Base-by-base conservation (phyloP, 2,888 invertebrate genomes). In the Asteroscopus sphinx region DNA sequence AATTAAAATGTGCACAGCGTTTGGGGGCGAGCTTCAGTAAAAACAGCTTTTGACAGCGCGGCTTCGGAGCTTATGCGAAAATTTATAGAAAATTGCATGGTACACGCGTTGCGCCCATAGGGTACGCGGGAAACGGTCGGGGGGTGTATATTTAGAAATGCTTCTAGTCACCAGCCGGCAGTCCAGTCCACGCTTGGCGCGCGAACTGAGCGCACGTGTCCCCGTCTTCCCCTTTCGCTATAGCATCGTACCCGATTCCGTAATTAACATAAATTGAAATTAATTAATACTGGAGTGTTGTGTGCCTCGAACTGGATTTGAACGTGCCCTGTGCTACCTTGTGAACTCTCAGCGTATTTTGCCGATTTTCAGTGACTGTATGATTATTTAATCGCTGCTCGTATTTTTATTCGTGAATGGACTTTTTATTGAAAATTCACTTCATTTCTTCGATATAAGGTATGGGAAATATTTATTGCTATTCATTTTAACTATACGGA, bases 71-170 rank as follows among this genome's bases (percentile, higher is more conserved):
- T 93, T 91, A 90, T 85, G 89, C 87, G 92, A 92, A 92, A 92
- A 91, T 93, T 92, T 92, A 93, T 93, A 91, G 93, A 93, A 93
- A 93, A 93, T 92, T 92, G 92, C 91, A 93, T 88, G 89, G 84
- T 82, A 86, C 85, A 89, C 86, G 87, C 89, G 91, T 88, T 89
- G 90, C 89, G 91, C 86, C 82, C 83, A 76, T 80, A 77, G 81
- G 80, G 76, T 79, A 92, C 90, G 92, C 91, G 92, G 86, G 85
- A 87, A 88, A 76, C 78, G 66, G 62, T 80, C 82, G 88, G 86
- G 90, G 92, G 92, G 91, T 90, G 91, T 93, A 90, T 94, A 92
- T 92, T 93, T 93, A 93, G 93, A 90, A 91, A 89, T 86, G 88
- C 83, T 83, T 73, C 77, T 76, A 79, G 79, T 83, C 77, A 78